Evolutionary conservation across 2,888 invertebrate species (phyloP).

Genomic region (Lasioglossum pauxillum): DNA sequence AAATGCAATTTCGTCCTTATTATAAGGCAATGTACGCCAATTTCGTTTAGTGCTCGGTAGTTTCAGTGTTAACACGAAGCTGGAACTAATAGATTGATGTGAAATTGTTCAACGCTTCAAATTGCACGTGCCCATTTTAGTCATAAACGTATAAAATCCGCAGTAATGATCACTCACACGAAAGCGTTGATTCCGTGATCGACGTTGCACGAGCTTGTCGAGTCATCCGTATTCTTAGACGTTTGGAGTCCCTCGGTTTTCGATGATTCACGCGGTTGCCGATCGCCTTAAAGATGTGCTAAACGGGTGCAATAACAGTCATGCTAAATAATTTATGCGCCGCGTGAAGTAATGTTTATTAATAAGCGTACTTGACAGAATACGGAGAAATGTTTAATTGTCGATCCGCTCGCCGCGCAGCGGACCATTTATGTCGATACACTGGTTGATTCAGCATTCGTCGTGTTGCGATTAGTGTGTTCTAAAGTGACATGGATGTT

Average conservation of each 20-base stretch:
- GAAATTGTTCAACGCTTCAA: too few species aligned
- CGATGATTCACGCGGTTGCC: conserved; percentile 50
- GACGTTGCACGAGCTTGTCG: background rate
- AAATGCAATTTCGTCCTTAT: too few species aligned
- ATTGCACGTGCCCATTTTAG: too few species aligned
- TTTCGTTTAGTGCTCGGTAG: too few species aligned
- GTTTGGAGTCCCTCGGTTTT: conserved; percentile 30
- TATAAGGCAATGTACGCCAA: too few species aligned
- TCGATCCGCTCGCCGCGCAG: background rate
- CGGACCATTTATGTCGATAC: conserved; percentile 35
- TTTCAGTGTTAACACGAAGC: too few species aligned
- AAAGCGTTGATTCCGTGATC: conserved; percentile 2
- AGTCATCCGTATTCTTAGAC: conserved; percentile 44
- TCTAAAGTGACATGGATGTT: background rate
- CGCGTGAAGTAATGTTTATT: conserved; percentile 56
- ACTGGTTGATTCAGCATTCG: background rate
- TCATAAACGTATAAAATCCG: too few species aligned
- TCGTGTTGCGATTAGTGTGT: background rate
- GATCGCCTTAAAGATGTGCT: conserved; percentile 49
- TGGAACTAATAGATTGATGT: too few species aligned
- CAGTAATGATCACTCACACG: background rate
- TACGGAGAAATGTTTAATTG: conserved; percentile 50
- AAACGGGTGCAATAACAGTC: conserved; percentile 47
- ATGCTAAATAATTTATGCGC: conserved; percentile 52
- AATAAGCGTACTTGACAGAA: conserved; percentile 52